A percentile compares a stretch with the other conserved stretches of the same genome.
These are phyloP conservation scores for Actinemys pallida DNA, from an alignment of 2,113 vertebrate genomes.

Conservation along the genomic window DNA sequence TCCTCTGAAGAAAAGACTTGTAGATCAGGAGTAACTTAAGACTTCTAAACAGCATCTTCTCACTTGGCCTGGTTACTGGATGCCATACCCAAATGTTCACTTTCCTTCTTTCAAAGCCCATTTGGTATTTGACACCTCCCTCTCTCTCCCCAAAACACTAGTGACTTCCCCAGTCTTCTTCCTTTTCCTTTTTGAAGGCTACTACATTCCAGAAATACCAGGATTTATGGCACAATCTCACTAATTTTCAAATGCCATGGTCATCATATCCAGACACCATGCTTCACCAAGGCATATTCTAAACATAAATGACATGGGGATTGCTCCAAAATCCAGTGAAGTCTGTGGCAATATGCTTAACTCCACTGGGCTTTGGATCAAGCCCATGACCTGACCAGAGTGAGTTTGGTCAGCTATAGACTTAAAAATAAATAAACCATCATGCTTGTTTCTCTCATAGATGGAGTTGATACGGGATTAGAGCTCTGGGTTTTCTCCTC, in stretches of 20 bases:
- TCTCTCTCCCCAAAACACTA: not conserved
- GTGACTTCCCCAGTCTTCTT: not conserved
- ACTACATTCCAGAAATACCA: not conserved
- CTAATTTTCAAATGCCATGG: not conserved
- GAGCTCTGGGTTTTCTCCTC: not conserved
- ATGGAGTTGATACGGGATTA: not conserved
- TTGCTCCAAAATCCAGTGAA: not conserved
- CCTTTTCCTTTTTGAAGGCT: not conserved
- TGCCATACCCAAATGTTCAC: not conserved
- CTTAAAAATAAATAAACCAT: not conserved
- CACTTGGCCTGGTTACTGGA: not conserved
- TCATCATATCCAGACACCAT: not conserved
- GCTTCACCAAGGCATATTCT: not conserved
- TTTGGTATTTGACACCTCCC: not conserved
- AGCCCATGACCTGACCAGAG: fast-evolving
- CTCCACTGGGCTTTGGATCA: not conserved
- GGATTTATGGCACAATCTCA: not conserved
- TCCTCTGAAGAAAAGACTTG: not conserved
- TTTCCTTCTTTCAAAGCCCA: not conserved
- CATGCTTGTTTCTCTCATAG: fast-evolving
- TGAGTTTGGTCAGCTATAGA: fast-evolving
- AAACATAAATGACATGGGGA: not conserved
- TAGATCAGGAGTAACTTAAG: not conserved
- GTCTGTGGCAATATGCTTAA: not conserved
- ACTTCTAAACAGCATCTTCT: fast-evolving